Evolutionary conservation across 2,888 invertebrate species (phyloP), one percentile per base, ranked within the genome.

Genomic region (Myathropa florea): DNA sequence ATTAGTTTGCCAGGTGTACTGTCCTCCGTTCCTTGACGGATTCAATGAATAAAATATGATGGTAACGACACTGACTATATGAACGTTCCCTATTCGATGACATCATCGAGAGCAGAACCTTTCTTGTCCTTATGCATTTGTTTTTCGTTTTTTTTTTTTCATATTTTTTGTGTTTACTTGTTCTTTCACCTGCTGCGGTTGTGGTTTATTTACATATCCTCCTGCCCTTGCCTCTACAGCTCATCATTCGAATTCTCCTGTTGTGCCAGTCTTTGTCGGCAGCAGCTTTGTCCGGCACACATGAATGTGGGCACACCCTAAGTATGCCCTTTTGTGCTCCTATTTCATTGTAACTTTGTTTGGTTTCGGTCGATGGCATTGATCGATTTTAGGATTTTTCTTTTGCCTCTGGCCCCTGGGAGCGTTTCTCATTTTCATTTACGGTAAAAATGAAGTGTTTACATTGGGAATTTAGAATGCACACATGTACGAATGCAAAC

Each of bases 361-460:
- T 76, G 81, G 81, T 70, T 76, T 82, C 75, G 75, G 81, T 82
- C 75, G 81, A 76, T 76, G 81, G 55, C 70, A 61, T 70, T 82
- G 59, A 73, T 73, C 61, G 80, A 80, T 80, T 73, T 80, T 61
- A 64, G 28, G 6, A 67, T 61, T 61, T 36, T 72, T 67, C 7
- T n/a, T 55, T 65, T 33, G 21, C 21, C 28, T 23, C n/a, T 3
- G 12, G 55, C 61, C 12, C 30, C 24, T 53, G 21, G 46, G 21
- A 28, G 7, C 24, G 33, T 33, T 24, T 63, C 46, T 72, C 53
- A 72, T 63, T 59, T 60, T 70, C 46, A 53, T 72, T 72, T 61
- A 61, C 61, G 28, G n/a, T 61, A 39, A 53, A 61, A 72, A 63
- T n/a, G n/a, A 46, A 71, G 21, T 60, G 60, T 46, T 60, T 60